phyloP scores from a whole-genome alignment of 2,888 invertebrate genomes.

The Anthophora plumipes region DNA sequence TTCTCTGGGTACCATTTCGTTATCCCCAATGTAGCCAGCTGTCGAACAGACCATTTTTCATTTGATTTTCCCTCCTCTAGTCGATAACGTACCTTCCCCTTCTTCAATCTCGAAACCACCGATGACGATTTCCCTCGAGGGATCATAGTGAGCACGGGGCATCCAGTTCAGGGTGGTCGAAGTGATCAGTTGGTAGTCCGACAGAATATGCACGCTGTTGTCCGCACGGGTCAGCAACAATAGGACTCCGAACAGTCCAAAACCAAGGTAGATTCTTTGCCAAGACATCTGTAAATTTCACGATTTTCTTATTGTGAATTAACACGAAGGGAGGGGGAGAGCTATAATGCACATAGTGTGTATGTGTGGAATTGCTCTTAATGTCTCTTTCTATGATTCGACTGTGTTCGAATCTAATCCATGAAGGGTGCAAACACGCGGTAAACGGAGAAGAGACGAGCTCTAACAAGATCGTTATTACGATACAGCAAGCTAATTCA shows the following conservation, averaged over 20 bases:
- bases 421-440: constrained; percentile 3
- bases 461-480: constrained; percentile 38
- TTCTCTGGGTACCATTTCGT: not conserved
- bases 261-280: constrained; percentile 60
- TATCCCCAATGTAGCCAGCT: not conserved
- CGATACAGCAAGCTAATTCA: constrained; percentile 33
- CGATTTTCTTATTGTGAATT: not conserved
- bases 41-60: not conserved
- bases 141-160: constrained; percentile 86
- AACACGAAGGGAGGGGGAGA: not conserved
- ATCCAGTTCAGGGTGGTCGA: constrained; percentile 93
- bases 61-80: not conserved
- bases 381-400: too few species aligned
- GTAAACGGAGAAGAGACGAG: constrained; percentile 31
- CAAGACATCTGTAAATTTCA: constrained; percentile 73
- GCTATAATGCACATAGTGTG: too few species aligned
- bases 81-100: constrained; percentile 66
- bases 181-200: constrained; percentile 87
- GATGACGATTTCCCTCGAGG: constrained; percentile 88
- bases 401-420: not conserved
- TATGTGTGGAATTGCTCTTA: not conserved
- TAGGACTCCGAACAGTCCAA: constrained; percentile 63
- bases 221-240: constrained; percentile 72
- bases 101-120: constrained; percentile 82
- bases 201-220: constrained; percentile 83